These are phyloP conservation scores for Atrichornis clamosus DNA, from an alignment of 2,113 vertebrate genomes.

Conservation along the genomic window DNA sequence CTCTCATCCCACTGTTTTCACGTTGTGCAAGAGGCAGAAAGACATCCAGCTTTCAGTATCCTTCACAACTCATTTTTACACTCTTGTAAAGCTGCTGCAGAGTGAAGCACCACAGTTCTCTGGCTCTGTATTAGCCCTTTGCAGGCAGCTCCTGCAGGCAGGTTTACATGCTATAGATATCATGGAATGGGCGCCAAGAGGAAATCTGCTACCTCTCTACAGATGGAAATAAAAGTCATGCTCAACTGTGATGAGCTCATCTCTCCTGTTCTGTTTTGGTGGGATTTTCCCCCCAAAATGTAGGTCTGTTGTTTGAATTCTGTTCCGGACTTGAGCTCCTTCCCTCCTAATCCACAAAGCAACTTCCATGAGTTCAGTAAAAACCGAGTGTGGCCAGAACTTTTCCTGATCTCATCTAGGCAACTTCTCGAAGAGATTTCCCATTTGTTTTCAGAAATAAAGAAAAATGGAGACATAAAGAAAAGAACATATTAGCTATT, in stretches of 20 bases:
- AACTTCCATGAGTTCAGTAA: not conserved
- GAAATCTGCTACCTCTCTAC: not conserved
- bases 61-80: not conserved
- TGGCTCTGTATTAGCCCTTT: not conserved
- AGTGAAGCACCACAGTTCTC: not conserved
- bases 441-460: not conserved
- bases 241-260: not conserved
- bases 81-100: constrained; percentile 22
- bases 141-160: not conserved
- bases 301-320: not conserved
- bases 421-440: not conserved
- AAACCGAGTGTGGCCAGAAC: not conserved
- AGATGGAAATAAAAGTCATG: not conserved
- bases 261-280: not conserved
- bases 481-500: not conserved
- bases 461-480: not conserved
- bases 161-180: not conserved
- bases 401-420: not conserved
- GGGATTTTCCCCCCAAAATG: not conserved
- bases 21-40: not conserved
- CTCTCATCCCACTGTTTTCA: not conserved
- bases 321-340: not conserved
- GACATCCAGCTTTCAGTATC: not conserved
- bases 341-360: not conserved
- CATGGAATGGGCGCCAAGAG: not conserved